Evolutionary conservation across 2,797 vertebrate genomes (phyloP), one percentile per base, ranked within the genome.

Genomic region (Pipistrellus kuhlii): DNA sequence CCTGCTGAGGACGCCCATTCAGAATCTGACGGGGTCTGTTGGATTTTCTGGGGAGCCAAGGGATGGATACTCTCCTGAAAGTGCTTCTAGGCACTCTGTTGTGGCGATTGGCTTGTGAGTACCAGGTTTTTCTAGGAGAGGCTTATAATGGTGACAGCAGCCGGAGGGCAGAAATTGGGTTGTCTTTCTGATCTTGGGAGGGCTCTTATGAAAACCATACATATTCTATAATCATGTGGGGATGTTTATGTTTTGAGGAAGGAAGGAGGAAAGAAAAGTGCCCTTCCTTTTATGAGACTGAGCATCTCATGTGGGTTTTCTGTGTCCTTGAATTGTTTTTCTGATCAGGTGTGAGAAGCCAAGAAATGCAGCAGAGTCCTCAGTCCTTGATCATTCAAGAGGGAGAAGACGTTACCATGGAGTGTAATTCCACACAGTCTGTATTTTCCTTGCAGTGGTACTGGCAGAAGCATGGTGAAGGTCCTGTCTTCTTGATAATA

Each of bases 331-430:
- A 2, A 23, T 82, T 66, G 15, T 84, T 75, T 92, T 66, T 81
- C 66, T 73, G 23, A 66, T 14, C 85, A 97, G 91, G 35, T 38
- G 71, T 73, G 35, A 88, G 51, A 25, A 85, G 95, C 15, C 92
- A 88, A 51, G 30, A 78, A 18, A 23, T 91, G 51, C 48, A 66
- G 3, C 91, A 95, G 64, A 82, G 17, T 41, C 80, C 83, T 48
- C 35, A 48, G 8, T 41, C 13, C 6, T 6, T 51, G 51, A 66
- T 30, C 23, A 32, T 86, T 38, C 41, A 53, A 48, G 71, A 92
- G 11, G 83, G 80, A 2, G 12, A 51, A 85, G 57, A 86, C 32
- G 57, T 48, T 44, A 13, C 55, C 25, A 57, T 95, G 18, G 32
- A 23, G 32, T 95, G 88, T 73, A 85, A 2, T 41, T 94, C 38